A percentile compares a stretch with the other conserved stretches of the same genome.
Evolutionary conservation across 2,113 vertebrate genomes (phyloP).

Genomic region (Platanista minor): DNA sequence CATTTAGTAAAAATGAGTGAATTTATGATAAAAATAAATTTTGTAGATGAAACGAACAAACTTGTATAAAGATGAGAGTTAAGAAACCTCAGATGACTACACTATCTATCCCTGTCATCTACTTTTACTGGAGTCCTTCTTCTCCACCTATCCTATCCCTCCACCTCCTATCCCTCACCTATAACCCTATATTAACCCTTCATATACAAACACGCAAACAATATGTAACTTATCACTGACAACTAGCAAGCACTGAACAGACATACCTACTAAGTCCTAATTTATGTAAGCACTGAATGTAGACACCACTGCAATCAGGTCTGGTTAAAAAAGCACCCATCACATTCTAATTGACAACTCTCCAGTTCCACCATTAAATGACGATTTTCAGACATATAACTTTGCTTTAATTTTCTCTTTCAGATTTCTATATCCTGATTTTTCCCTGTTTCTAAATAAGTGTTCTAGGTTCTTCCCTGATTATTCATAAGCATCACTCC

Average conservation of each 20-base stretch:
- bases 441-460: not conserved
- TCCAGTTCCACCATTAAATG: not conserved
- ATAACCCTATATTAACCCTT: not conserved
- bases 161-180: accelerated
- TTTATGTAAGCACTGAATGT: not conserved
- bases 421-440: not conserved
- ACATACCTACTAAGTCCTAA: not conserved
- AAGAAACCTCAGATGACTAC: not conserved
- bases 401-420: not conserved
- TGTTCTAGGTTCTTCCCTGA: not conserved
- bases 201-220: not conserved
- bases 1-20: not conserved
- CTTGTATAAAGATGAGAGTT: not conserved
- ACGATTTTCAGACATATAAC: not conserved
- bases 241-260: not conserved
- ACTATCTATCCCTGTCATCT: not conserved
- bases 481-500: not conserved
- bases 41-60: not conserved
- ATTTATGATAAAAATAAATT: not conserved
- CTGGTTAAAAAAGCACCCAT: not conserved
- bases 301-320: not conserved
- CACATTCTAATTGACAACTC: not conserved
- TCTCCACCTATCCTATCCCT: not conserved
- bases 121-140: not conserved
- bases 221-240: not conserved